Base-by-base conservation (phyloP, 2,797 vertebrate species). In the Acridotheres tristis region DNA sequence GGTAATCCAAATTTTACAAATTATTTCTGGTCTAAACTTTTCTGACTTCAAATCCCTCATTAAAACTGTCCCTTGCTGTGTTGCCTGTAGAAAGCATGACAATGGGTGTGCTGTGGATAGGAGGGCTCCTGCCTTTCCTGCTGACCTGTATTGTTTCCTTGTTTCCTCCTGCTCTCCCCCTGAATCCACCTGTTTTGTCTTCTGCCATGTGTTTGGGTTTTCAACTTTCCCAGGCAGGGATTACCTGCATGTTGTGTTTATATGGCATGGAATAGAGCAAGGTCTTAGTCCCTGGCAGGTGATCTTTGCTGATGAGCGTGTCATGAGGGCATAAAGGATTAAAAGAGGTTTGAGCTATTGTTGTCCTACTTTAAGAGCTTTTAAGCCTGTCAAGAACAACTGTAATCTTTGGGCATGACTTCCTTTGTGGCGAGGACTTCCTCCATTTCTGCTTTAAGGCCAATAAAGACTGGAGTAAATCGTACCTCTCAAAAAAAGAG, bases 61-160 rank as follows among this genome's bases (percentile, higher is more conserved):
- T 96, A 96, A 96, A 96, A 96, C 83, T 93, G 67, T 95, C 84
- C 38, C 92, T 97, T 95, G 94, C 96, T 96, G 94, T 83, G 95
- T 92, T 92, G 90, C 92, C 84, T 94, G 79, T 85, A 92, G 93
- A 95, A 97, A 85, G 65, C 0, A 4, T 85, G 95, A 94, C 89
- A 95, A 92, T 92, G 84, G 86, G 85, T 87, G 54, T 87, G 42
- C 86, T 10, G 34, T 13, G 26, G 67, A 51, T 93, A 78, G 76
- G 84, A 90, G 83, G 59, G 61, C 93, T 95, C 59, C 68, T 87
- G 90, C 90, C 67, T 94, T 93, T 94, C 86, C 71, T 79, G 71
- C 92, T 93, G 92, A 92, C 93, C 92, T 0, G 0, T 84, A 90
- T 90, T 95, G 83, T 95, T 95, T 95, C 88, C 84, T 89, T 91